A percentile compares a stretch with the other conserved stretches of the same genome.
Conservation (phyloP, 2,113 vertebrate species). For the Cochlearius cochlearius region DNA sequence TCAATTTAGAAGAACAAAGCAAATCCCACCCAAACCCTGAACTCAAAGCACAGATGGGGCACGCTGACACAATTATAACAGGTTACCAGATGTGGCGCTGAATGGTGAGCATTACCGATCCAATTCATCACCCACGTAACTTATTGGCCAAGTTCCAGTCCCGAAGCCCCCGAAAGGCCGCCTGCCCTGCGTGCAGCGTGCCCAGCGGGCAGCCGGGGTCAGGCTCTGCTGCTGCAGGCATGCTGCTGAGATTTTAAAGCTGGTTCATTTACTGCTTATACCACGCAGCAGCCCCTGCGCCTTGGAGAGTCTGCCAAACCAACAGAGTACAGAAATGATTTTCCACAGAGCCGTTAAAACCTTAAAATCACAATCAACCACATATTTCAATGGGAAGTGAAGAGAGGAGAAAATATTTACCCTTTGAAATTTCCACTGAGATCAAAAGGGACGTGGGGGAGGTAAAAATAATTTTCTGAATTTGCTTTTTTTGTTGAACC, state of each 20-base stretch:
- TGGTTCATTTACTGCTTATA: neutral
- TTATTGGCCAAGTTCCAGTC: neutral
- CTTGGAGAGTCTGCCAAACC: neutral
- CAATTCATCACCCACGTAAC: neutral
- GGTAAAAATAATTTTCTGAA: neutral
- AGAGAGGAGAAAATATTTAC: neutral
- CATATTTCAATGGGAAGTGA: neutral
- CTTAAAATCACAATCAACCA: neutral
- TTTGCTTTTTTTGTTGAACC: neutral
- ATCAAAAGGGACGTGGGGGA: neutral
- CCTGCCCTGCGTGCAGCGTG: neutral
- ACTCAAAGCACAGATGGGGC: neutral
- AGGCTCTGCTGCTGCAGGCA: neutral
- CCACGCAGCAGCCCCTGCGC: neutral
- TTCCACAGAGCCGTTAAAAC: neutral
- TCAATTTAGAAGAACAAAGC: neutral
- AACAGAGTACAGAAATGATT: neutral
- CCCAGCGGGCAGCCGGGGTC: neutral
- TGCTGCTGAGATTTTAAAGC: neutral
- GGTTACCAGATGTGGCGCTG: neutral
- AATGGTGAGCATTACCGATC: neutral
- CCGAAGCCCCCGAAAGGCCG: neutral
- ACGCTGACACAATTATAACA: neutral
- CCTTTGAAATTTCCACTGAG: neutral
- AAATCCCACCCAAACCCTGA: neutral